Conservation (phyloP, 2,888 invertebrate species). For the Lingula anatina region DNA sequence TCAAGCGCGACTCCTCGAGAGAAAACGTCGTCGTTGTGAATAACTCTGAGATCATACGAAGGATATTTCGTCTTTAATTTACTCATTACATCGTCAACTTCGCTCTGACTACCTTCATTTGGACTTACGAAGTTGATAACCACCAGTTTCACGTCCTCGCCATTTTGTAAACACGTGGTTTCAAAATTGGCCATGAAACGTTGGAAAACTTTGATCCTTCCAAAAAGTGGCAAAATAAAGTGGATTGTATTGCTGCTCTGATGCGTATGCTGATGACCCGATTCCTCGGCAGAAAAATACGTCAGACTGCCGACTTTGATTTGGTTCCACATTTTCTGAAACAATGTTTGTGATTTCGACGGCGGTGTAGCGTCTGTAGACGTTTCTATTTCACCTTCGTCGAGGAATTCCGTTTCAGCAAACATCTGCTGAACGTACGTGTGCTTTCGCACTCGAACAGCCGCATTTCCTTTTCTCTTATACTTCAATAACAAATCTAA, state of each 20-base stretch:
- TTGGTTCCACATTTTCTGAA: not conserved
- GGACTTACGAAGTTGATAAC: constrained; percentile 64
- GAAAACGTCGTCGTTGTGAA: constrained; percentile 14
- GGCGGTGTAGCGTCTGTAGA: not conserved
- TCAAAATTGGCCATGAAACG: constrained; percentile 80
- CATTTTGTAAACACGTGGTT: constrained; percentile 61
- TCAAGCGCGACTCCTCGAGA: constrained; percentile 21
- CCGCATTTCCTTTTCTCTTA: constrained; percentile 74
- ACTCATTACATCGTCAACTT: constrained; percentile 4
- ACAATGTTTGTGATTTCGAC: not conserved
- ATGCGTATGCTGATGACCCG: too few relatives aligned
- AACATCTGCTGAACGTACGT: constrained; percentile 91
- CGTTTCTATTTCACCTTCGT: constrained; percentile 15
- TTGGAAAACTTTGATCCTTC: constrained; percentile 70
- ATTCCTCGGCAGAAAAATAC: too few relatives aligned
- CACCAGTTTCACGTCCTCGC: constrained; percentile 64
- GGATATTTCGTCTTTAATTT: constrained; percentile 9
- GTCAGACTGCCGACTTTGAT: not conserved
- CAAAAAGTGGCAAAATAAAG: constrained; percentile 79
- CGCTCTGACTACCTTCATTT: not conserved
- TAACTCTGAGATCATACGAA: constrained; percentile 7
- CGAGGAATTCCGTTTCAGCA: constrained; percentile 56
- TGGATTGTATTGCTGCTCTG: constrained; percentile 21
- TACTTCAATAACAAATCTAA: constrained; percentile 88
- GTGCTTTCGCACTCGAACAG: constrained; percentile 88